phyloP scores from a whole-genome alignment of 2,113 vertebrate genomes.

The Microcebus jonahi region DNA sequence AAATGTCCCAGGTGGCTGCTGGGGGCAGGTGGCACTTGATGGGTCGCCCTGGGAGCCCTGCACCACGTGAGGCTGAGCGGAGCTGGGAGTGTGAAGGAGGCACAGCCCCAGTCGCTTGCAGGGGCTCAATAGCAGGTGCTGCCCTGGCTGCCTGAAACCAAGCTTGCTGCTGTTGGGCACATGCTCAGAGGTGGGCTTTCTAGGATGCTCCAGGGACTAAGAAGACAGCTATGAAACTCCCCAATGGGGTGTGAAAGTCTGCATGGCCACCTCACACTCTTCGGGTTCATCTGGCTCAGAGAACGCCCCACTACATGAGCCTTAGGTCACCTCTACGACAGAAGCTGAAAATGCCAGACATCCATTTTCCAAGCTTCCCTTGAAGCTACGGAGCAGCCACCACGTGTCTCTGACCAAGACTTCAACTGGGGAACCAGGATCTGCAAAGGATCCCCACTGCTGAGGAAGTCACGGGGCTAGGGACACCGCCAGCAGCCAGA shows the following conservation, averaged over 20 bases:
- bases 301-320: neutral
- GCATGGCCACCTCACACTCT: neutral
- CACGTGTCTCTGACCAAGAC: neutral
- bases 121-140: no score
- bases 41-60: neutral
- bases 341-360: neutral
- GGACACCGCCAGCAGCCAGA: neutral
- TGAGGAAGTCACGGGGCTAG: neutral
- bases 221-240: neutral
- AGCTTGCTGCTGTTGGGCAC: neutral
- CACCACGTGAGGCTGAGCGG: neutral
- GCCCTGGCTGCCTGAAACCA: neutral
- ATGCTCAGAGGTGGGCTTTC: neutral
- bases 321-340: neutral
- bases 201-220: neutral
- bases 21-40: neutral
- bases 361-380: neutral
- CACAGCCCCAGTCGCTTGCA: neutral
- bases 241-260: neutral
- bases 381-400: neutral
- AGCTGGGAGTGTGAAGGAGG: neutral
- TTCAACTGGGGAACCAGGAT: neutral
- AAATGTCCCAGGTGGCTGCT: neutral
- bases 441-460: neutral
- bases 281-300: neutral